Conservation (phyloP, 2,113 vertebrate genomes). For the Psammodynastes pulverulentus region DNA sequence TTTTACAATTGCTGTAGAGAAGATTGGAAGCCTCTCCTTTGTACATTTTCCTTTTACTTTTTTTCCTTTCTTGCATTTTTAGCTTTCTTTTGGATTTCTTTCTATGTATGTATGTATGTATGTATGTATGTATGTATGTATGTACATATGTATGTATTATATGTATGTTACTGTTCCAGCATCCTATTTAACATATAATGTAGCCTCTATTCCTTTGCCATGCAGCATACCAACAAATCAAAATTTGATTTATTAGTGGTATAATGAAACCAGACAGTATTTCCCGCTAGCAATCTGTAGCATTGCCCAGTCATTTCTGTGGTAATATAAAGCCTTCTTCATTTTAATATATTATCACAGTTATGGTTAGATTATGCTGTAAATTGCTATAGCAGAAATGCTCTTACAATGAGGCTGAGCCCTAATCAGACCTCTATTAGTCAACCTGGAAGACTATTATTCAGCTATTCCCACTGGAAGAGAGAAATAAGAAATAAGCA, state of each 20-base stretch:
- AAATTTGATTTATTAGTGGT: background rate
- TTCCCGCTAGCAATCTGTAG: background rate
- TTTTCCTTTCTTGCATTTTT: background rate
- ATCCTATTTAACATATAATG: background rate
- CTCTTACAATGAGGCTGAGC: background rate
- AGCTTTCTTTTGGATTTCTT: background rate
- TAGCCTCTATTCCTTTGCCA: background rate
- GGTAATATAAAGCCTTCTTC: background rate
- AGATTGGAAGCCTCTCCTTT: background rate
- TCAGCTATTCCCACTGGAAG: background rate
- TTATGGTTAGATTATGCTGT: background rate
- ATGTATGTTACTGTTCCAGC: background rate
- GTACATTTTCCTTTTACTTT: background rate
- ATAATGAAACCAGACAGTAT: background rate
- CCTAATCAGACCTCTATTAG: background rate
- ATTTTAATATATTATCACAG: background rate
- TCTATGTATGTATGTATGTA: no score
- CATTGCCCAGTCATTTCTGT: background rate
- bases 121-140: no score
- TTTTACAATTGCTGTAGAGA: background rate
- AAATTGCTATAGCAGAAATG: background rate
- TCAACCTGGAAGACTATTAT: background rate
- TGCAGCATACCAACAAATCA: background rate
- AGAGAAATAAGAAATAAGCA: background rate
- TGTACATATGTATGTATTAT: no score